A percentile compares a stretch with the other conserved stretches of the same genome.
Conservation (phyloP, 2,888 invertebrate genomes). For the Poecilobothrus nobilitatus region DNA sequence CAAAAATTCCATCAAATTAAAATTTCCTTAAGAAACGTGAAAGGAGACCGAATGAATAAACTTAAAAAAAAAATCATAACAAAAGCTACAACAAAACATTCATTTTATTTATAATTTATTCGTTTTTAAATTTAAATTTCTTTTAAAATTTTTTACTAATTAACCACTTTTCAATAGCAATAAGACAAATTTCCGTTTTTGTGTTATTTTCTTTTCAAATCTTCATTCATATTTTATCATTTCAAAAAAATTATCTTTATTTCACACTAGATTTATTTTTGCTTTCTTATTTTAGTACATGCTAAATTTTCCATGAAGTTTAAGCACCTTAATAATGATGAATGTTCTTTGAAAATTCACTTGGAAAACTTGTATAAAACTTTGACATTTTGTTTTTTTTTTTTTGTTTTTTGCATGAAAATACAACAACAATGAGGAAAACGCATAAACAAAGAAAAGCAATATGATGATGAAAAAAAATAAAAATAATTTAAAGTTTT, state of each 20-base stretch:
- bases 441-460: not conserved
- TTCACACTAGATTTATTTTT: too few species aligned
- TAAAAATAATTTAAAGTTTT: too few species aligned
- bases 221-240: not conserved
- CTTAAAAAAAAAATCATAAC: too few species aligned
- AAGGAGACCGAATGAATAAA: too few species aligned
- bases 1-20: too few species aligned
- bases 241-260: not conserved
- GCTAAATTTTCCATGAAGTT: not conserved
- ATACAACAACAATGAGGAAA: not conserved
- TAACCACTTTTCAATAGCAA: not conserved
- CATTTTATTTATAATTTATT: too few species aligned
- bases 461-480: too few species aligned
- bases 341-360: not conserved
- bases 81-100: too few species aligned
- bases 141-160: not conserved
- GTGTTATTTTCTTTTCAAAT: too few species aligned
- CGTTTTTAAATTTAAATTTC: not conserved
- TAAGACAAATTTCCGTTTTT: not conserved
- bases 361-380: not conserved
- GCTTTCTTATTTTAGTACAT: not conserved
- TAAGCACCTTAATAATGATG: not conserved
- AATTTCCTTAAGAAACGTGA: too few species aligned
- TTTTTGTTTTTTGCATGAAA: too few species aligned
- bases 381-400: not conserved